Evolutionary conservation across 2,888 invertebrate genomes (phyloP), one percentile per base, ranked within the genome.

Genomic region (Oegoconia quadripuncta): DNA sequence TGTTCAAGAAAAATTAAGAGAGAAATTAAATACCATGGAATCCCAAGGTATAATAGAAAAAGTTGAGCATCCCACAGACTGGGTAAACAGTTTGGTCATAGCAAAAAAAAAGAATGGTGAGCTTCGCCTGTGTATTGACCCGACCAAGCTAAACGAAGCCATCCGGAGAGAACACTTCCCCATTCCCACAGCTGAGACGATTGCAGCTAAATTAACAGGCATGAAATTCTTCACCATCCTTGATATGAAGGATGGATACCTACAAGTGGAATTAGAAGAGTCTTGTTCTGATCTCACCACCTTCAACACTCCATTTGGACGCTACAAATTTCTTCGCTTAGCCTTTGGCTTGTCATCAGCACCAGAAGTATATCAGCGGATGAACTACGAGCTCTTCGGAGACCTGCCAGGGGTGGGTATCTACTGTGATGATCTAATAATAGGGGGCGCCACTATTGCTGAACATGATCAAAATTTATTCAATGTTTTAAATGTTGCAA

Each of bases 321-420:
- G 31, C 14, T 34, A 31, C 12, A 20, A 15, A 3, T 29, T 32
- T 26, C 9, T 34, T 4, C 23, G 39, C 3, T 17, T 41, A 28
- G 35, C 44, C 2, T 41, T 37, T 31, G 44, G 44, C 2, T 35
- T 44, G 9, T 37, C 39, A 3, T 41, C 41, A n/a, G 44, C 41
- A 7, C 30, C 30, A 9, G 44, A 45, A 32, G 30, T 45, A 3
- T 41, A 39, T 16, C 41, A 45, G 13, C 5, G 9, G 12, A 26
- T 34, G 3, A 26, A 27, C 7, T 15, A 3, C 11, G 9, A 16
- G 12, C 15, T 34, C 3, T 27, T 34, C 25, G 12, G 18, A 1
- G 27, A 27, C 11, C 15, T 34, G 8, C 6, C 9, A 7, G 27
- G 27, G 8, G 27, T 27, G 11, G 3, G n/a, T 12, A 16, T 34